These are phyloP conservation scores for Megalurothrips usitatus DNA, from an alignment of 2,888 invertebrate species.

Conservation along the genomic window DNA sequence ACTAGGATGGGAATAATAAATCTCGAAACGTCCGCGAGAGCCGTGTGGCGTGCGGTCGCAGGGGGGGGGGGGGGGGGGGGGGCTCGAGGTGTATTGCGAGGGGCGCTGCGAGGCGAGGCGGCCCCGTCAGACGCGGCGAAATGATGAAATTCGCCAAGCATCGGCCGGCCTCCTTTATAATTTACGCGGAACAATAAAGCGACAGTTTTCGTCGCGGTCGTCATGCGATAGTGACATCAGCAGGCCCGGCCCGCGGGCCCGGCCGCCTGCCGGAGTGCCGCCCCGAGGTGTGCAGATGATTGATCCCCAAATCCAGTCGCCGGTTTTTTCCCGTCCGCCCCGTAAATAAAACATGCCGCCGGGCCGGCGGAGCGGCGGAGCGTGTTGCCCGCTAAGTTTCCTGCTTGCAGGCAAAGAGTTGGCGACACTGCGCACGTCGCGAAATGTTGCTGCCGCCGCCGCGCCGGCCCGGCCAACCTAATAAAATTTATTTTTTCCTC, in stretches of 20 bases:
- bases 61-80: no score
- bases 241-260: neutral
- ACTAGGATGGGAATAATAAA: no score
- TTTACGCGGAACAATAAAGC: no score
- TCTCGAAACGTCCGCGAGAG: no score
- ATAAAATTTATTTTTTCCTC: neutral
- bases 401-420: neutral
- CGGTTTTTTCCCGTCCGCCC: neutral
- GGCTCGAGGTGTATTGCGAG: no score
- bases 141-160: no score
- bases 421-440: slow-evolving; percentile 21
- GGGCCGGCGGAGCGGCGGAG: neutral
- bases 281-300: neutral
- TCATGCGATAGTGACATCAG: neutral
- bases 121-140: no score
- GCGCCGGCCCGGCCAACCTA: slow-evolving; percentile 11
- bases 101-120: no score
- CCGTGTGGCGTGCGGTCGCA: no score
- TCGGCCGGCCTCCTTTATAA: no score
- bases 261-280: no score
- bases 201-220: no score
- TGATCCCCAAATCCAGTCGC: neutral
- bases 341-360: slow-evolving; percentile 9
- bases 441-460: neutral
- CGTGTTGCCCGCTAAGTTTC: slow-evolving; percentile 4